phyloP scores from a whole-genome alignment of 2,113 vertebrate species.

The Grantiella picta region DNA sequence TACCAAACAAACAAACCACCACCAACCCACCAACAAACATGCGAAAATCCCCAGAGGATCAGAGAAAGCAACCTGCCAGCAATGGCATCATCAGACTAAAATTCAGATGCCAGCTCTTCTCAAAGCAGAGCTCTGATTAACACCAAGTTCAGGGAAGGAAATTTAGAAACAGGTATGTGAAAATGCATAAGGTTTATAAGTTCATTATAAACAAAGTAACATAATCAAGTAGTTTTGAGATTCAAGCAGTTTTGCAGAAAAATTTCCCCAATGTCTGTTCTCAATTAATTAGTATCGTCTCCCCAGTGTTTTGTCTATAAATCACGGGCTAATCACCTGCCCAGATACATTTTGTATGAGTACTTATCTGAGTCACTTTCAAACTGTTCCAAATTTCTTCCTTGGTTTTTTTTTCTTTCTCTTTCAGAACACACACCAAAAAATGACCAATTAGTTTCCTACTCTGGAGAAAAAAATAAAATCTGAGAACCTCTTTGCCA shows the following conservation, averaged over 20 bases:
- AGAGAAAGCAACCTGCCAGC: background rate
- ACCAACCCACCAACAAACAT: background rate
- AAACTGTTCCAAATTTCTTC: background rate
- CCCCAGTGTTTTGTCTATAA: background rate
- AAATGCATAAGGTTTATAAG: background rate
- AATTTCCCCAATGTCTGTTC: background rate
- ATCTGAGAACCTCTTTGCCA: background rate
- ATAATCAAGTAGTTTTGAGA: background rate
- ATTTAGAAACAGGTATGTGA: background rate
- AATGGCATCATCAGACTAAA: background rate
- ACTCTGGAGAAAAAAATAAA: background rate
- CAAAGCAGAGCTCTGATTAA: background rate
- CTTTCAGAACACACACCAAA: background rate
- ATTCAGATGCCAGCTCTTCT: background rate
- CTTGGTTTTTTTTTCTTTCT: background rate
- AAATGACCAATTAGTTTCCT: constrained; percentile 32
- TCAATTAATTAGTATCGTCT: background rate
- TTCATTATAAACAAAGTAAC: background rate
- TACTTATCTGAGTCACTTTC: background rate
- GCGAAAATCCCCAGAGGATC: background rate
- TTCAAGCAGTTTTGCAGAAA: background rate
- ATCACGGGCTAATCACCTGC: background rate
- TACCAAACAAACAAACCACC: background rate
- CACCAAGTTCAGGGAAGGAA: background rate
- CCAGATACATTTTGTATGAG: background rate